Conservation (phyloP, 2,888 invertebrate species). For the Agonopterix heracliana region DNA sequence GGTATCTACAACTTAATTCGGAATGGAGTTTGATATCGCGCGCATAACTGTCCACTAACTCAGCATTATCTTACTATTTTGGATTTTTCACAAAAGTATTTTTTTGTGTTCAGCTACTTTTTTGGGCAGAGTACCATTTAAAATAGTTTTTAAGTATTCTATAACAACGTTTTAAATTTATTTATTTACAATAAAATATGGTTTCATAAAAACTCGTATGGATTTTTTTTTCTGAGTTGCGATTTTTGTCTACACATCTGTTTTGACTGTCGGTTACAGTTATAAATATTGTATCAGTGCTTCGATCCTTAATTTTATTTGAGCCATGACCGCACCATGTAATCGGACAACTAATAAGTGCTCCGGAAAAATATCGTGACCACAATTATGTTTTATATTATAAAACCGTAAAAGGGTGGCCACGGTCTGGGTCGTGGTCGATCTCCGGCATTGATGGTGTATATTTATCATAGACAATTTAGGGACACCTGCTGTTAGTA, state of each 20-base stretch:
- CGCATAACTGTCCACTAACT: constrained; percentile 44
- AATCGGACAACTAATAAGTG: constrained; percentile 25
- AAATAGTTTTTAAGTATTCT: constrained; percentile 10
- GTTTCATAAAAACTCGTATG: constrained; percentile 7
- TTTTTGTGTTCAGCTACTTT: constrained; percentile 18
- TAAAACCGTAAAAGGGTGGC: constrained; percentile 47
- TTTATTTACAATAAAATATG: constrained; percentile 14
- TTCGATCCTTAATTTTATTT: no score
- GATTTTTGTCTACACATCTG: no score
- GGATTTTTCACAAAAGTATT: constrained; percentile 30
- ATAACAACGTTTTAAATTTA: constrained; percentile 1
- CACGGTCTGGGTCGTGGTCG: constrained; percentile 10
- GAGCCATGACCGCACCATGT: constrained; percentile 15
- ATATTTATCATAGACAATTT: constrained; percentile 67
- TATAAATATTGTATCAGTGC: no score
- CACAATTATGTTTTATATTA: constrained; percentile 50
- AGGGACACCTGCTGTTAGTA: constrained; percentile 68
- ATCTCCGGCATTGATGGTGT: constrained; percentile 55
- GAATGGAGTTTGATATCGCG: constrained; percentile 32
- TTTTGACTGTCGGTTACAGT: no score
- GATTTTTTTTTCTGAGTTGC: not conserved
- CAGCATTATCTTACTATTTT: constrained; percentile 36
- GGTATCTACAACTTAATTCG: constrained; percentile 47
- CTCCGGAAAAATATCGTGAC: constrained; percentile 29
- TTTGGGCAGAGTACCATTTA: constrained; percentile 11